phyloP scores from a whole-genome alignment of 1,140 invertebrate genomes.

The Harpegnathos saltator region DNA sequence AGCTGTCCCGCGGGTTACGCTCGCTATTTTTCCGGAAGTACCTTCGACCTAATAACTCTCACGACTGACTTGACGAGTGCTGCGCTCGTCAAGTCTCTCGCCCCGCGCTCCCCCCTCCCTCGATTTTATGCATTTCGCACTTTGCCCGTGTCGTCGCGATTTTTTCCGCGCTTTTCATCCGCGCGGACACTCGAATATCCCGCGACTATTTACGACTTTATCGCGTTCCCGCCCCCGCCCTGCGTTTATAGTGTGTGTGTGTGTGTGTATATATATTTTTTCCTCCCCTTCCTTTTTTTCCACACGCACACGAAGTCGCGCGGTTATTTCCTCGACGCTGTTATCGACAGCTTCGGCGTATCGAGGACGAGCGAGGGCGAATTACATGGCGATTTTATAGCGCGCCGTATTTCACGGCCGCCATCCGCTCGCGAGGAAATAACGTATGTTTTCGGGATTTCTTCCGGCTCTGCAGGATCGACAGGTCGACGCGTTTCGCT shows the following conservation, averaged over 20 bases:
- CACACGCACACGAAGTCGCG: neutral
- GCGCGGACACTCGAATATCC: conserved; percentile 24
- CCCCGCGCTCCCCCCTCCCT: neutral
- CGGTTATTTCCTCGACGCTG: conserved; percentile 55
- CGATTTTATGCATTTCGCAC: neutral
- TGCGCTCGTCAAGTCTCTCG: neutral
- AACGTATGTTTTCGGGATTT: conserved; percentile 52
- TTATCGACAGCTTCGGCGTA: conserved; percentile 68
- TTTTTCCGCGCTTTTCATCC: conserved; percentile 14
- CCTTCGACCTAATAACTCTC: conserved; percentile 67
- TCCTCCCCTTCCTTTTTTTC: conserved; percentile 41
- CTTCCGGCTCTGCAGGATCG: neutral
- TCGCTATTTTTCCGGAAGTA: conserved; percentile 57
- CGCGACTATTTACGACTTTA: conserved; percentile 6
- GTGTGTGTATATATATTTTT: too few species aligned
- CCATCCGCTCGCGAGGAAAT: conserved; percentile 17
- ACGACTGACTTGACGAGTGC: conserved; percentile 5
- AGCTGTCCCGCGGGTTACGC: conserved; percentile 53
- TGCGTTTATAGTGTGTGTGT: too few species aligned
- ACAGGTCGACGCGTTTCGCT: neutral
- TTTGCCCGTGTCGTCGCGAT: conserved; percentile 43
- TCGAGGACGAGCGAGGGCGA: conserved; percentile 51
- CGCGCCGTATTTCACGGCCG: conserved; percentile 24
- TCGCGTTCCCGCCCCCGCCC: neutral
- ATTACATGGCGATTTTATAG: conserved; percentile 61